Conservation (phyloP, 2,797 vertebrate genomes). For the Thripadectes ignobilis region DNA sequence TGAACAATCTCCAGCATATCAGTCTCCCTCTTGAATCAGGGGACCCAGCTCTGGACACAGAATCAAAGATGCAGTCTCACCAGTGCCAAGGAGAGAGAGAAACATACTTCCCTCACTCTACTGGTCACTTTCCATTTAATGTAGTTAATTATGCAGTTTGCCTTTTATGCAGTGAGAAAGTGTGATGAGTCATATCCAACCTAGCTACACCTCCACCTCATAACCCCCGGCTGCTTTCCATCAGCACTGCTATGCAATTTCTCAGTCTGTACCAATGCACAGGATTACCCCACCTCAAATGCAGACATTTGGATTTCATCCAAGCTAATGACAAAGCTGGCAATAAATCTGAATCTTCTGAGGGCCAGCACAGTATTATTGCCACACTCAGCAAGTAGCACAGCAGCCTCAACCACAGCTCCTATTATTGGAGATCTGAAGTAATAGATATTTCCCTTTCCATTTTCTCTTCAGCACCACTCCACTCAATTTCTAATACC, state of each 20-base stretch:
- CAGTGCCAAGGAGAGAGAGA: background rate
- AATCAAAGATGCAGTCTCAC: background rate
- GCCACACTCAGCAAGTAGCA: background rate
- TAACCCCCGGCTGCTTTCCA: background rate
- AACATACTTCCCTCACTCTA: background rate
- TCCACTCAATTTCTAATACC: background rate
- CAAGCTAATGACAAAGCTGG: conserved; percentile 36
- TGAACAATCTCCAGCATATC: background rate
- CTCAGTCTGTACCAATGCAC: background rate
- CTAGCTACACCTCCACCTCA: background rate
- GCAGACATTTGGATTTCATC: background rate
- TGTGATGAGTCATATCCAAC: background rate
- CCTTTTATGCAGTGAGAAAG: background rate
- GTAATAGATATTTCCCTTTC: background rate
- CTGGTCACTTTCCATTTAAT: background rate
- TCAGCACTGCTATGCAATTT: background rate
- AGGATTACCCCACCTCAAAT: background rate
- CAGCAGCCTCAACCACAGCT: background rate
- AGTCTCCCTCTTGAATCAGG: background rate
- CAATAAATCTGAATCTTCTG: background rate
- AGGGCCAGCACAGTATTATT: background rate
- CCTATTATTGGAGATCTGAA: conserved; percentile 15
- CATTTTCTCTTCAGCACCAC: background rate
- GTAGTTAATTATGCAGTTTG: background rate
- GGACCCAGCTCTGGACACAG: background rate